Conservation (phyloP, 2,888 invertebrate genomes). For the Andrena bucephala region DNA sequence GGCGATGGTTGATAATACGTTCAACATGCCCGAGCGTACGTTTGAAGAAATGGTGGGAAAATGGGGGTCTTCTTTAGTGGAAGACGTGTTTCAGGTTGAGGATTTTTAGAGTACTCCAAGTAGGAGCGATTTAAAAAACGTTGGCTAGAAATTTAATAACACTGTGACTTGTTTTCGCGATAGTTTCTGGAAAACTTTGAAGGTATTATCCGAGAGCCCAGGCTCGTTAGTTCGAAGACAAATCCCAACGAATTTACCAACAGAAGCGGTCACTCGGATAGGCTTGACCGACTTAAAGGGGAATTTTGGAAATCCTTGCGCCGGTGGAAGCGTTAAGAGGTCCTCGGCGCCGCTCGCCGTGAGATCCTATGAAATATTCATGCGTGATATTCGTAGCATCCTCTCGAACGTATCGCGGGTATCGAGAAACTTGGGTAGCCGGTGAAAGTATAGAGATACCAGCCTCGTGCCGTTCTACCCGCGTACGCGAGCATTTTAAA, state of each 20-base stretch:
- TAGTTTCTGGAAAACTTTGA: too few species aligned
- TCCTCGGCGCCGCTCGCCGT: constrained; percentile 11
- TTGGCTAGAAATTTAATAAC: constrained; percentile 2
- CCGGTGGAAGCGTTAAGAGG: constrained; percentile 8
- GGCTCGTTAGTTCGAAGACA: too few species aligned
- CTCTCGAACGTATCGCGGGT: constrained; percentile 47
- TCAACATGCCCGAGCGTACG: too few species aligned
- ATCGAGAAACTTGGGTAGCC: constrained; percentile 62
- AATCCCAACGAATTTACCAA: too few species aligned
- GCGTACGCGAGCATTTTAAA: constrained; percentile 29
- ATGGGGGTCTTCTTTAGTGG: neutral
- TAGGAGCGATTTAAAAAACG: neutral
- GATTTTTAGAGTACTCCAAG: neutral
- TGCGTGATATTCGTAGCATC: constrained; percentile 54
- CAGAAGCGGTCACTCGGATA: too few species aligned
- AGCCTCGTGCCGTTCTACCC: constrained; percentile 39
- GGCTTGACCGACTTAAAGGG: too few species aligned
- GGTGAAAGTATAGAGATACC: constrained; percentile 70
- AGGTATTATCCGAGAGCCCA: too few species aligned
- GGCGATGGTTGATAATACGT: too few species aligned
- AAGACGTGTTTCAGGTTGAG: too few species aligned
- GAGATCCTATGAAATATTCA: constrained; percentile 52
- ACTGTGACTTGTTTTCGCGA: too few species aligned
- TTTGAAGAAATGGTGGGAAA: too few species aligned
- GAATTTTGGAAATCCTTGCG: too few species aligned